These are phyloP conservation scores for Listronotus bonariensis DNA, from an alignment of 1,140 invertebrate species.

Conservation along the genomic window DNA sequence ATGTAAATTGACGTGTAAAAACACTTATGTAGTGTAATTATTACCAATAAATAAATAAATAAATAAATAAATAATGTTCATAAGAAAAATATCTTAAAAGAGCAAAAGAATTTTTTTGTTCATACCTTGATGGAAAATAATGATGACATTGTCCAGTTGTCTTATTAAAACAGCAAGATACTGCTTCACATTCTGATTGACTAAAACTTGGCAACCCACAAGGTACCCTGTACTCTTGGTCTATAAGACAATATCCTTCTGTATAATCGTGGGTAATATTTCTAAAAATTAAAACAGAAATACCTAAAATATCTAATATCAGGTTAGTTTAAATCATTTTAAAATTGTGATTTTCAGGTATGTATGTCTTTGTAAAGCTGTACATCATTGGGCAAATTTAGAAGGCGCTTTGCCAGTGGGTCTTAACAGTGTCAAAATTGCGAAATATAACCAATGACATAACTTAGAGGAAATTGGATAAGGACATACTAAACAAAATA, in stretches of 20 bases:
- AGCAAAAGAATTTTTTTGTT: no score
- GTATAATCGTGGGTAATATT: slow-evolving; percentile 4
- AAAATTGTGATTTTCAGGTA: not conserved
- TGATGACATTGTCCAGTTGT: slow-evolving; percentile 44
- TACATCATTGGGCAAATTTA: no score
- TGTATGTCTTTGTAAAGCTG: not conserved
- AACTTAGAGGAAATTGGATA: no score
- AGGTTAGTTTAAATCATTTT: not conserved
- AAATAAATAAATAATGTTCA: no score
- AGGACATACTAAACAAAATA: no score
- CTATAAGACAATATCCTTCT: slow-evolving; percentile 37
- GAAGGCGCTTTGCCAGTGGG: no score
- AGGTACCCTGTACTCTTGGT: slow-evolving; percentile 39
- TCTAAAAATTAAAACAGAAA: slow-evolving; percentile 4
- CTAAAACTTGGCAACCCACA: slow-evolving; percentile 43
- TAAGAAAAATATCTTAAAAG: no score
- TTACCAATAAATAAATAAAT: no score
- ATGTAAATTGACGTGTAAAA: no score
- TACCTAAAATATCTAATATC: not conserved
- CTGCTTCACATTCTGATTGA: slow-evolving; percentile 34
- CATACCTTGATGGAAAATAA: slow-evolving; percentile 45
- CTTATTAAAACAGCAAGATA: slow-evolving; percentile 46
- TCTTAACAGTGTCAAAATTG: no score
- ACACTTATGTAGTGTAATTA: no score
- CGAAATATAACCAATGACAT: no score